These are phyloP conservation scores for Phyllostomus hastatus DNA, from an alignment of 2,113 vertebrate species.

Conservation along the genomic window DNA sequence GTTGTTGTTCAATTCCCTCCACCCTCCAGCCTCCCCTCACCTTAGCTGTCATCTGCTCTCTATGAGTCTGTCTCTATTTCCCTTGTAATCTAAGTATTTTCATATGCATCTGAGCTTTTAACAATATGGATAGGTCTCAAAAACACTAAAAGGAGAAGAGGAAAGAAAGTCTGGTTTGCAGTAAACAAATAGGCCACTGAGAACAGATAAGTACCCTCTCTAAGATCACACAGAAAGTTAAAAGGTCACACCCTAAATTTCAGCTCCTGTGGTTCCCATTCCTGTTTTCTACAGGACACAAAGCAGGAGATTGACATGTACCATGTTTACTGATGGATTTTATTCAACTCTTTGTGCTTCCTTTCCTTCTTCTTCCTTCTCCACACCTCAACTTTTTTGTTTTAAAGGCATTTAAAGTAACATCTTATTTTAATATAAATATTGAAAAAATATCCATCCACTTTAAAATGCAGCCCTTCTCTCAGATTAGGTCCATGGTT, in stretches of 20 bases:
- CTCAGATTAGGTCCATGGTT: not conserved
- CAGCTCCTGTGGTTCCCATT: not conserved
- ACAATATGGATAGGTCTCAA: not conserved
- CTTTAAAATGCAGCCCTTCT: not conserved
- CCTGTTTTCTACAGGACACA: not conserved
- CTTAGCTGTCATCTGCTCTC: no score
- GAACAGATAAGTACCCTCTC: not conserved
- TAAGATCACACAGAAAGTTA: not conserved
- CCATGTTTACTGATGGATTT: not conserved
- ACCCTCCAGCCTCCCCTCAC: no score
- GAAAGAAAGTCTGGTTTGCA: not conserved
- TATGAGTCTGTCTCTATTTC: no score
- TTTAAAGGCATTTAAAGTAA: not conserved
- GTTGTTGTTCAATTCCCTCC: no score
- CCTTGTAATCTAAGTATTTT: not conserved
- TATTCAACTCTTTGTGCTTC: not conserved
- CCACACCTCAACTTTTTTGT: not conserved
- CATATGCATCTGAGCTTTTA: not conserved
- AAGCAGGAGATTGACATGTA: fast-evolving
- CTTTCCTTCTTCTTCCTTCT: not conserved
- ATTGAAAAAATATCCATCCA: not conserved
- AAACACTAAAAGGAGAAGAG: not conserved
- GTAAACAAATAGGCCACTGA: not conserved
- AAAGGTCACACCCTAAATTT: not conserved
- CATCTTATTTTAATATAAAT: not conserved